A percentile compares a stretch with the other conserved stretches of the same genome.
Evolutionary conservation across 2,888 invertebrate species (phyloP).

Genomic region (Tetanocera ferruginea): DNA sequence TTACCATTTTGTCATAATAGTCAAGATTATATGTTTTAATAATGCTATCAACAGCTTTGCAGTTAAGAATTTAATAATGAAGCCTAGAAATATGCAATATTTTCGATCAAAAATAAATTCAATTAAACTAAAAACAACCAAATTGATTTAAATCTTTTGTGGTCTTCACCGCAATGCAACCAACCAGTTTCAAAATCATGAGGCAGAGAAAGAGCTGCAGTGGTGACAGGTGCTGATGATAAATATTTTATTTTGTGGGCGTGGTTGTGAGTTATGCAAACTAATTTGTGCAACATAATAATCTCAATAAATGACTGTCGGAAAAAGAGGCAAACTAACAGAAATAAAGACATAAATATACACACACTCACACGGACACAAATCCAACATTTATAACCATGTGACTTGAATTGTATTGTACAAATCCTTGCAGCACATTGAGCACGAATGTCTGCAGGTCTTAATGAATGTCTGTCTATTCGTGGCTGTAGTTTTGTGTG

Average conservation of each 20-base stretch:
- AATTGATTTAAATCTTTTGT: constrained; percentile 28
- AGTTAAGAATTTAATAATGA: too few species aligned
- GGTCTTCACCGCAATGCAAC: background rate
- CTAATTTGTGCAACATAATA: constrained; percentile 35
- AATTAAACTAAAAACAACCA: background rate
- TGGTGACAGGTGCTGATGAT: background rate
- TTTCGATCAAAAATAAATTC: background rate
- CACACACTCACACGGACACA: background rate
- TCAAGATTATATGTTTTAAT: too few species aligned
- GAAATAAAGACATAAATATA: background rate
- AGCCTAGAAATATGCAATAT: too few species aligned
- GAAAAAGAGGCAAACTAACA: background rate
- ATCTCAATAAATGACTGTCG: constrained; percentile 30
- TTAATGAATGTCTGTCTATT: background rate
- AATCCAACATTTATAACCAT: constrained; percentile 10
- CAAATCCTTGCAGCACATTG: constrained; percentile 13
- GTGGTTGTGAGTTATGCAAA: constrained; percentile 24
- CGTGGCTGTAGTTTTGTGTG: background rate
- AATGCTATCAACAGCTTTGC: too few species aligned
- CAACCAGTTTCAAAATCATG: constrained; percentile 1
- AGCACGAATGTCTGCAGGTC: constrained; percentile 22
- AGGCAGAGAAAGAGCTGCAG: background rate
- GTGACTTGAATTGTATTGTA: background rate
- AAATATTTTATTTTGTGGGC: constrained; percentile 5
- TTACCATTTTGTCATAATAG: too few species aligned